Evolutionary conservation across 2,797 vertebrate species (phyloP).

Genomic region (Babyrousa celebensis): DNA sequence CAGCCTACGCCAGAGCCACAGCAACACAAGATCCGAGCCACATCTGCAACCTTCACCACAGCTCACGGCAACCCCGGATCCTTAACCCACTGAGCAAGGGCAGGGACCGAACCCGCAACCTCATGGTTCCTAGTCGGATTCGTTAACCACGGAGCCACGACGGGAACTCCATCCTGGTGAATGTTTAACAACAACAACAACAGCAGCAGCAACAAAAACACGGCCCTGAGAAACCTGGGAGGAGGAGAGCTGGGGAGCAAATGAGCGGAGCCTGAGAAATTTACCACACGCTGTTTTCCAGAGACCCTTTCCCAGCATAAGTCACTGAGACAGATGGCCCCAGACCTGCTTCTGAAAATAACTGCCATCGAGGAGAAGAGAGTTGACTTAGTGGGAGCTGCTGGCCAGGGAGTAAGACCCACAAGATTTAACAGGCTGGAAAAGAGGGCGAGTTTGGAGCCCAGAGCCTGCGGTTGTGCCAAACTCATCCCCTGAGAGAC

Average conservation of each 20-base stretch:
- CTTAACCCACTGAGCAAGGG: too few relatives aligned
- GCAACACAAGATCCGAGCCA: too few relatives aligned
- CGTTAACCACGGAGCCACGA: too few relatives aligned
- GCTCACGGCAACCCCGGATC: too few relatives aligned
- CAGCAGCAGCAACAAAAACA: too few relatives aligned
- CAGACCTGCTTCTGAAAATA: slow-evolving; percentile 77
- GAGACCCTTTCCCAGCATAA: slow-evolving; percentile 80
- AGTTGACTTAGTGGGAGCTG: slow-evolving; percentile 64
- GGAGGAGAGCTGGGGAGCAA: slow-evolving; percentile 45
- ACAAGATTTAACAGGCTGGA: slow-evolving; percentile 57
- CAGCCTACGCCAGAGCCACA: too few relatives aligned
- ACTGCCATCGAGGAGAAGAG: slow-evolving; percentile 6
- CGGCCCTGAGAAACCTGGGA: slow-evolving; percentile 26
- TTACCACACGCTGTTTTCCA: slow-evolving; percentile 63
- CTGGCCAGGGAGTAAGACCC: background rate
- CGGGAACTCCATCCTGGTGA: background rate
- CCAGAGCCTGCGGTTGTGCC: background rate
- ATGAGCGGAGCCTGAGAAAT: slow-evolving; percentile 79
- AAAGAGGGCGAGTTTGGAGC: background rate
- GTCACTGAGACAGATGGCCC: slow-evolving; percentile 81
- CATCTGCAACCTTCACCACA: too few relatives aligned
- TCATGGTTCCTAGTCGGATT: too few relatives aligned
- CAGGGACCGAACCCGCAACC: too few relatives aligned
- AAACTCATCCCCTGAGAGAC: background rate
- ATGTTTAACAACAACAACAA: background rate